phyloP scores from a whole-genome alignment of 2,888 invertebrate species.

The Oligia strigilis region DNA sequence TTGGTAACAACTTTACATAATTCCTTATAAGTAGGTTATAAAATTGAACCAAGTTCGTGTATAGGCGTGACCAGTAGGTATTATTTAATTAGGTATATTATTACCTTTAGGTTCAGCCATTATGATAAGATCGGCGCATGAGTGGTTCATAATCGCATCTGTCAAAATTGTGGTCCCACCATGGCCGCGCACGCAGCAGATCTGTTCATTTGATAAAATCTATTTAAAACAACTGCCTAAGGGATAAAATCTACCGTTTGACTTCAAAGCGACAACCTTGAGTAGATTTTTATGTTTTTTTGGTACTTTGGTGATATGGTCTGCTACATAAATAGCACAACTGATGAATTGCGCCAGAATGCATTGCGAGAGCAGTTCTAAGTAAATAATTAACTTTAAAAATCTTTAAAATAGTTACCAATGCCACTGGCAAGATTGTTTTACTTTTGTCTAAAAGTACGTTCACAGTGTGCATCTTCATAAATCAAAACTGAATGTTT shows the following conservation, averaged over 20 bases:
- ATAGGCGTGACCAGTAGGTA: slow-evolving; percentile 6
- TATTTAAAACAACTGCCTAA: slow-evolving; percentile 48
- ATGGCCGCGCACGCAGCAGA: slow-evolving; percentile 69
- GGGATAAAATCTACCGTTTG: slow-evolving; percentile 63
- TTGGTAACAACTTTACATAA: not conserved
- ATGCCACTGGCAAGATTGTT: slow-evolving; percentile 9
- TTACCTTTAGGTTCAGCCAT: slow-evolving; percentile 58
- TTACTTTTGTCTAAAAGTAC: slow-evolving; percentile 16
- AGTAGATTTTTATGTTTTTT: slow-evolving; percentile 23
- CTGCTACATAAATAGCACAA: slow-evolving; percentile 47
- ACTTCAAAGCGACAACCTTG: slow-evolving; percentile 58
- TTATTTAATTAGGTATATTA: slow-evolving; percentile 45
- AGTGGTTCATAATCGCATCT: slow-evolving; percentile 72
- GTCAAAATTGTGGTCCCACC: slow-evolving; percentile 73
- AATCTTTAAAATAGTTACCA: slow-evolving; percentile 21
- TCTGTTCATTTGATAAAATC: slow-evolving; percentile 59
- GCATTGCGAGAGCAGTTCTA: slow-evolving; percentile 31
- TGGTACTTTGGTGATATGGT: slow-evolving; percentile 45
- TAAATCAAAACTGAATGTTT: slow-evolving; percentile 46
- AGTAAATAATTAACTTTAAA: slow-evolving; percentile 5
- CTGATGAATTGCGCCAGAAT: slow-evolving; percentile 31
- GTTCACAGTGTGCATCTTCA: slow-evolving; percentile 30
- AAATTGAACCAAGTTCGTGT: slow-evolving; percentile 8
- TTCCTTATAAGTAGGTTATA: not conserved
- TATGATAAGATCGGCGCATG: slow-evolving; percentile 71